Evolutionary conservation across 2,113 vertebrate species (phyloP), one percentile per base, ranked within the genome.

Genomic region (Raphicerus campestris): DNA sequence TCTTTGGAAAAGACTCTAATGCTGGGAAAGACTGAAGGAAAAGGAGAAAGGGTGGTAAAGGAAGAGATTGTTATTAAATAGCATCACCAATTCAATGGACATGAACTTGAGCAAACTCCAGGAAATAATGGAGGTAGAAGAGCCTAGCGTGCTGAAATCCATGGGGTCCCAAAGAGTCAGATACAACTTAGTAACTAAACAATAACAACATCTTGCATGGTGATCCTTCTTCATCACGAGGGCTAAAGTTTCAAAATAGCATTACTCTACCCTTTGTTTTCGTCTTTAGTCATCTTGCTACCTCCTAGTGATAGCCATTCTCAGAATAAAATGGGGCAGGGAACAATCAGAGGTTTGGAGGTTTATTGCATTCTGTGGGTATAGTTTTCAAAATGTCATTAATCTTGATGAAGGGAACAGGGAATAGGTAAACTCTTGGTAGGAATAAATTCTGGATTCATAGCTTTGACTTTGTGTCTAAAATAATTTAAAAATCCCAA

Each of bases 401-500:
- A 6, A 47, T 58, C 51, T 0, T 2, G 19, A 80, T 75, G 22
- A 24, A 94, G 20, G 2, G 1, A 70, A 51, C 0, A 45, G 30
- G 30, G 2, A 56, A 84, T 77, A 58, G 32, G 20, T 14, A 92
- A 89, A 15, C n/a, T 28, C n/a, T 55, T 73, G n/a, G 14, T 14
- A 89, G 0, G 10, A 95, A 16, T 61, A 32, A 51, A 75, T 84
- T 3, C 22, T 89, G 11, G 15, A 95, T 51, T 78, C 20, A 58
- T 20, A 77, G 14, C 4, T 56, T 49, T 84, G 30, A 91, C 1
- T 10, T 88, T 47, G 11, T 82, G 28, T 16, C 5, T 86, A 75
- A 85, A 86, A 61, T 70, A 93, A 75, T 81, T 87, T 51, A 60
- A 89, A 89, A 95, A 89, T 61, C 19, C 1, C 10, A 49, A 28